Conservation (phyloP, 2,888 invertebrate species). For the Stenurella melanura region DNA sequence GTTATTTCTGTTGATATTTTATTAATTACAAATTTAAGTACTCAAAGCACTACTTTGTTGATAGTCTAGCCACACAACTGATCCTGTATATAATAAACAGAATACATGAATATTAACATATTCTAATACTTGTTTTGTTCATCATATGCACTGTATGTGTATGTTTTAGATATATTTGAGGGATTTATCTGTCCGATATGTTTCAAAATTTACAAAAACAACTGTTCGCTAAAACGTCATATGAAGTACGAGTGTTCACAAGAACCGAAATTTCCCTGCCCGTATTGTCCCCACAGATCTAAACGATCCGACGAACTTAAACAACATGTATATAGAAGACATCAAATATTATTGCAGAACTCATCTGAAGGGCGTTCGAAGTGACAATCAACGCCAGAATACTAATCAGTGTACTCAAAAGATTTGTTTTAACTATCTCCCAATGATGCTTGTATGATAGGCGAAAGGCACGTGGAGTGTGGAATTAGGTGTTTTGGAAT, state of each 20-base stretch:
- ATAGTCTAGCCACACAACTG: too few species aligned
- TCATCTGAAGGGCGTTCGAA: too few species aligned
- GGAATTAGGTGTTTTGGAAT: too few species aligned
- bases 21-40: too few species aligned
- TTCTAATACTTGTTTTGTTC: not conserved
- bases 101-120: not conserved
- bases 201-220: slow-evolving; percentile 84
- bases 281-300: slow-evolving; percentile 68
- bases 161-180: slow-evolving; percentile 31
- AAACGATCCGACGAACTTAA: slow-evolving; percentile 46
- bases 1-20: too few species aligned
- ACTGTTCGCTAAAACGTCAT: slow-evolving; percentile 81
- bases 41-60: too few species aligned
- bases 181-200: slow-evolving; percentile 76
- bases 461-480: too few species aligned
- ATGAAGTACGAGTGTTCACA: slow-evolving; percentile 81
- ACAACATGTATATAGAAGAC: slow-evolving; percentile 40
- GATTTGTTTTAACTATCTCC: too few species aligned
- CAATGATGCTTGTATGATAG: too few species aligned
- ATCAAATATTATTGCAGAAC: slow-evolving; percentile 1
- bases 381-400: too few species aligned
- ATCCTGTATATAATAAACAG: too few species aligned
- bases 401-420: too few species aligned
- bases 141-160: not conserved
- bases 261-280: slow-evolving; percentile 86